Conservation (phyloP, 1,140 invertebrate species). For the Chymomyza costata region DNA sequence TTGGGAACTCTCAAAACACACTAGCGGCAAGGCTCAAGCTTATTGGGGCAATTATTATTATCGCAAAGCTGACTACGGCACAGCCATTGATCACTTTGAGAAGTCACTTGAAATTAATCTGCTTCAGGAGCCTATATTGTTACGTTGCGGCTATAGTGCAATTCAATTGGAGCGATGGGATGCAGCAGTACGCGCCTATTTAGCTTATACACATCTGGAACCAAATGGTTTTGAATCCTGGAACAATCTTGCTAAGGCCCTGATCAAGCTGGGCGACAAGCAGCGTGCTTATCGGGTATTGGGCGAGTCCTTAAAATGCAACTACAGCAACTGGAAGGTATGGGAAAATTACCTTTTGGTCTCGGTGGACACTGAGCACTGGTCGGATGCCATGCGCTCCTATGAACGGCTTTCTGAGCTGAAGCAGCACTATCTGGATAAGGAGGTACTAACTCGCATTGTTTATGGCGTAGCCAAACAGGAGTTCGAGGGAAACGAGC, state of each 20-base stretch:
- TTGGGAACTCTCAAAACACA: conserved; percentile 90
- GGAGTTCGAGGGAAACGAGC: conserved; percentile 76
- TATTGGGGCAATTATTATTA: conserved; percentile 90
- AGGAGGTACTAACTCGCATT: conserved; percentile 85
- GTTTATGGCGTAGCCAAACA: conserved; percentile 83
- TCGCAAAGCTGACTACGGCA: conserved; percentile 83
- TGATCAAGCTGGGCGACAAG: conserved; percentile 92
- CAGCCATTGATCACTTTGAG: conserved; percentile 87
- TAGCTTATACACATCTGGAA: conserved; percentile 90
- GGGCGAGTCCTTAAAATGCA: conserved; percentile 93
- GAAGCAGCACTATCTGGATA: conserved; percentile 87
- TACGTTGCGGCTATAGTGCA: conserved; percentile 90
- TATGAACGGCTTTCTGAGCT: conserved; percentile 91
- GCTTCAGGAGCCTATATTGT: conserved; percentile 89
- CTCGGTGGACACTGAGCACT: conserved; percentile 85
- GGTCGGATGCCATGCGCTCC: conserved; percentile 87
- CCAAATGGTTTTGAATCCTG: conserved; percentile 95
- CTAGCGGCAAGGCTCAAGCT: conserved; percentile 86
- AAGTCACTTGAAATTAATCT: conserved; percentile 89
- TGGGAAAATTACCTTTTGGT: conserved; percentile 97
- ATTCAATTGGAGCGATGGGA: conserved; percentile 88
- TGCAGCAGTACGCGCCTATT: conserved; percentile 88
- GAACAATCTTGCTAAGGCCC: conserved; percentile 97
- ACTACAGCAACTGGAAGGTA: conserved; percentile 96
- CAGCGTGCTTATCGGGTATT: conserved; percentile 87